phyloP scores from a whole-genome alignment of 2,113 vertebrate genomes.

The Sus scrofa region T2T-Sscrofa CM000813.6:143182001-143182500 shows the following conservation, averaged over 20 bases:
- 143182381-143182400: slow-evolving; percentile 62
- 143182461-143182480: not conserved
- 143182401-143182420: slow-evolving; percentile 58
- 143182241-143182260: slow-evolving; percentile 64
- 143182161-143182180: slow-evolving; percentile 57
- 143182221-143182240: slow-evolving; percentile 54
- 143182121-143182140: not conserved
- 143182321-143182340: slow-evolving; percentile 65
- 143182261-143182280: slow-evolving; percentile 14
- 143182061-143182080: not conserved
- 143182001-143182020: not conserved
- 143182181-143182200: slow-evolving; percentile 35
- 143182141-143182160: slow-evolving; percentile 49
- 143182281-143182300: slow-evolving; percentile 52
- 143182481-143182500: slow-evolving; percentile 42
- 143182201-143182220: slow-evolving; percentile 63
- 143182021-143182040: not conserved
- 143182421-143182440: slow-evolving; percentile 28
- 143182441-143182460: not conserved
- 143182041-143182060: not conserved
- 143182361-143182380: slow-evolving; percentile 46
- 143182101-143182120: slow-evolving; percentile 46
- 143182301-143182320: slow-evolving; percentile 43
- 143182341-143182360: slow-evolving; percentile 49
- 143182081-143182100: not conserved